phyloP scores from a whole-genome alignment of 2,113 vertebrate species.

The Pomatorhinus ruficollis region DNA sequence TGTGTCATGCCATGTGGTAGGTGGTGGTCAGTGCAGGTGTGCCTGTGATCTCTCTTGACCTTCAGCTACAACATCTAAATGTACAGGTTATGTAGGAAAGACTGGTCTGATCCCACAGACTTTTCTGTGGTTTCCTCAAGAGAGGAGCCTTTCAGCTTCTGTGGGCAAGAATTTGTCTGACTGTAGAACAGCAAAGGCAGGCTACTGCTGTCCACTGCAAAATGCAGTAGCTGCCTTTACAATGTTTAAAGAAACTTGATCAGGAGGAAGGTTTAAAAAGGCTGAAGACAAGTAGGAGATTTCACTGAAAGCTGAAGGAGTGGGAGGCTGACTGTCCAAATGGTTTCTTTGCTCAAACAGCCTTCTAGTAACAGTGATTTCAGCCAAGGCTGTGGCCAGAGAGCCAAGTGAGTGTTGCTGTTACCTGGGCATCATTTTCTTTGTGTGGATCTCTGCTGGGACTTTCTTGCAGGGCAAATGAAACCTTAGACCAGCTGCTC shows the following conservation, averaged over 20 bases:
- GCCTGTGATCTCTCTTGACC: background rate
- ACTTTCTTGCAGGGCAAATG: background rate
- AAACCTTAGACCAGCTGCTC: background rate
- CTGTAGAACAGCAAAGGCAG: background rate
- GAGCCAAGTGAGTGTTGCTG: background rate
- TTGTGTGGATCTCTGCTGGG: background rate
- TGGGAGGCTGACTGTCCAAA: background rate
- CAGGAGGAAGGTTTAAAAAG: background rate
- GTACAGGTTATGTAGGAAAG: background rate
- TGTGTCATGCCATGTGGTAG: background rate
- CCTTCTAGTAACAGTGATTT: background rate
- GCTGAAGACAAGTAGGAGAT: background rate
- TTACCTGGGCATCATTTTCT: background rate
- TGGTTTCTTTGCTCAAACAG: background rate
- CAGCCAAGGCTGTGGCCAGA: fast-evolving
- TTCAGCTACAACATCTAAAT: background rate
- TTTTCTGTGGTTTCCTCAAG: background rate
- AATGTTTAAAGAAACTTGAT: background rate
- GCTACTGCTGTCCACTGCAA: fast-evolving
- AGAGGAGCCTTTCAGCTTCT: background rate
- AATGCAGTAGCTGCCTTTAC: background rate
- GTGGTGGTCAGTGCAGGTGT: background rate
- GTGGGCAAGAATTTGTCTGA: background rate
- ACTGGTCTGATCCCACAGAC: background rate
- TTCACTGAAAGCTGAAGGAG: background rate